These are phyloP conservation scores for Pandemis heparana DNA, from an alignment of 2,888 invertebrate genomes.

Conservation along the genomic window DNA sequence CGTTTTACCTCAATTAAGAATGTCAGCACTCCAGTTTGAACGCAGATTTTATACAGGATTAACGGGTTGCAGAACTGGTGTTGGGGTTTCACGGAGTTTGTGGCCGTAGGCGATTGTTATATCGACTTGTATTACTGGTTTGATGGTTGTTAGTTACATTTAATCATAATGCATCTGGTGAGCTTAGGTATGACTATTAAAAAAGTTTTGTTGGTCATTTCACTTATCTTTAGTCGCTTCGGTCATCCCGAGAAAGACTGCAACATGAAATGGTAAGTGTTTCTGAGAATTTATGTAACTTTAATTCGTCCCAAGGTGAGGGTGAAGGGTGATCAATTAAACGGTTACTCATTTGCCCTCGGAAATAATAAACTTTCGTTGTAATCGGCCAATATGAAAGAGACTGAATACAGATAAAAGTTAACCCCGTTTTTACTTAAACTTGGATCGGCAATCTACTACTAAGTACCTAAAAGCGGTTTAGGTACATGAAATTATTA, in stretches of 20 bases:
- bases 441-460: background rate
- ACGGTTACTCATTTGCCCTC: slow-evolving; percentile 40
- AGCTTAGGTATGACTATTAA: background rate
- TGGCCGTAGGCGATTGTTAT: background rate
- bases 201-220: background rate
- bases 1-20: slow-evolving; percentile 73
- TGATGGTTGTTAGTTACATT: background rate
- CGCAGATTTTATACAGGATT: slow-evolving; percentile 48
- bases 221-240: background rate
- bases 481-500: too few species aligned
- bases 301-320: slow-evolving; percentile 42
- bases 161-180: background rate
- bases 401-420: background rate
- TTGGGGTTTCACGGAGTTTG: background rate
- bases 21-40: slow-evolving; percentile 58
- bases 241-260: slow-evolving; percentile 33
- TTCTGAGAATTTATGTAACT: slow-evolving; percentile 38
- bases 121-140: background rate
- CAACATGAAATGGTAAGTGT: slow-evolving; percentile 32
- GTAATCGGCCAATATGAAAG: slow-evolving; percentile 7
- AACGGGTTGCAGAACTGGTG: slow-evolving; percentile 45
- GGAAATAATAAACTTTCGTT: slow-evolving; percentile 30
- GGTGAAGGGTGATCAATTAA: slow-evolving; percentile 42
- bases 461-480: too few species aligned
- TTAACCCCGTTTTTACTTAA: background rate